A percentile compares a stretch with the other conserved stretches of the same genome.
Conservation (phyloP, 2,113 vertebrate species). For the Aptenodytes patagonicus region DNA sequence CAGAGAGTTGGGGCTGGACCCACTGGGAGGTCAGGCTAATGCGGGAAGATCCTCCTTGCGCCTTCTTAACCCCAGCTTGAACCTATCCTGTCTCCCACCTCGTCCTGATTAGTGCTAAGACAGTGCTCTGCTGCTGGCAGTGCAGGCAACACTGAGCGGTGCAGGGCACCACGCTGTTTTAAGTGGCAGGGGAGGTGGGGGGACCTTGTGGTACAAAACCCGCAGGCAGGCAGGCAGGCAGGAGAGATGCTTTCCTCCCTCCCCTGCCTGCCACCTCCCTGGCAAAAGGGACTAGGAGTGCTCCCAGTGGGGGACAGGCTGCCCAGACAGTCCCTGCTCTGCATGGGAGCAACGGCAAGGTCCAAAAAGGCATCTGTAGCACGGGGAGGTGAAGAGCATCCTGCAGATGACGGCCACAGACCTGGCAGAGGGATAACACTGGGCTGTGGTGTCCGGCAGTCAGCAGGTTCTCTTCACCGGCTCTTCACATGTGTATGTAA, state of each 20-base stretch:
- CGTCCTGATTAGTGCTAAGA: constrained; percentile 39
- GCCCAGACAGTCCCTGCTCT: background rate
- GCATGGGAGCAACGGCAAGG: rapidly evolving
- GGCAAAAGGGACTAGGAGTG: background rate
- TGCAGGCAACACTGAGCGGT: background rate
- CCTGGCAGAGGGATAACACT: background rate
- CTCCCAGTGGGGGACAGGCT: background rate
- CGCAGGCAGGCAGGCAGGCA: background rate
- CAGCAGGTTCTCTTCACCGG: background rate
- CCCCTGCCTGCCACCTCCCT: background rate
- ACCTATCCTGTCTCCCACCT: constrained; percentile 34
- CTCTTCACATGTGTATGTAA: background rate
- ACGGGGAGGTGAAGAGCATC: background rate
- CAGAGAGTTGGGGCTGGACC: background rate
- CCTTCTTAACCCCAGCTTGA: constrained; percentile 51
- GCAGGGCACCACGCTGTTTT: rapidly evolving
- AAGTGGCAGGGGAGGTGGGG: background rate
- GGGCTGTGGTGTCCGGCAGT: background rate
- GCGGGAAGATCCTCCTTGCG: constrained; percentile 25
- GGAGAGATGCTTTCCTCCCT: background rate
- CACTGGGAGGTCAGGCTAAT: background rate
- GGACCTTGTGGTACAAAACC: background rate
- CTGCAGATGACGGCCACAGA: background rate
- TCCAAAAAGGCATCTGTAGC: background rate
- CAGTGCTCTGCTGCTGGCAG: background rate